phyloP scores from a whole-genome alignment of 1,140 invertebrate genomes.

The Grapholita molesta region DNA sequence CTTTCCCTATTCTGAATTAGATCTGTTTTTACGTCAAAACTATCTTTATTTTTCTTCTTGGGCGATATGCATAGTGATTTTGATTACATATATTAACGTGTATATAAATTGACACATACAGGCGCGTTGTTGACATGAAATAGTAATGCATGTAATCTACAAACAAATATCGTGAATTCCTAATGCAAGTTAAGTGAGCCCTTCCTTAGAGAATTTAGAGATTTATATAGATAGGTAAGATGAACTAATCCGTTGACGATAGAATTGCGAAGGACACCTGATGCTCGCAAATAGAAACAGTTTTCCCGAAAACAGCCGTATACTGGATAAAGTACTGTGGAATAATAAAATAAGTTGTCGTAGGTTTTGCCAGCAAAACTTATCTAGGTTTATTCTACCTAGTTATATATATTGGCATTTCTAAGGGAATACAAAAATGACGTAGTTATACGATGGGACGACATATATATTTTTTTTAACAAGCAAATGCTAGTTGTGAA shows the following conservation, averaged over 20 bases:
- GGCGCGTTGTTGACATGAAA: too few species aligned
- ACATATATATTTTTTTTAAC: too few species aligned
- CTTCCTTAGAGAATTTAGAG: conserved; percentile 34
- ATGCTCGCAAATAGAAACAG: conserved; percentile 63
- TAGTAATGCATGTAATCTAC: too few species aligned
- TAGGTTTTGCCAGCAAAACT: too few species aligned
- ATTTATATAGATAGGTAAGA: conserved; percentile 61
- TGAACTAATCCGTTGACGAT: conserved; percentile 66
- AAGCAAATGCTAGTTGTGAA: too few species aligned
- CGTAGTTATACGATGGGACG: too few species aligned
- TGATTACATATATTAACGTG: background rate
- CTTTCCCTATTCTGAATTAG: background rate
- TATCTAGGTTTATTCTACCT: too few species aligned
- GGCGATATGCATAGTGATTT: background rate
- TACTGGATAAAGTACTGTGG: background rate
- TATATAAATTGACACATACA: too few species aligned
- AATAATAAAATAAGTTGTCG: too few species aligned
- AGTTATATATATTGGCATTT: too few species aligned
- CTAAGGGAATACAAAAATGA: too few species aligned
- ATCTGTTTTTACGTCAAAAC: background rate
- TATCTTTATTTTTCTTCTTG: background rate
- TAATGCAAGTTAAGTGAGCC: conserved; percentile 47
- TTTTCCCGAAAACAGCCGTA: conserved; percentile 30
- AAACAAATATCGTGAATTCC: too few species aligned
- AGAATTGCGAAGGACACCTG: conserved; percentile 63